A percentile compares a stretch with the other conserved stretches of the same genome.
phyloP scores from a whole-genome alignment of 2,113 vertebrate genomes.

The Scomber colias region DNA sequence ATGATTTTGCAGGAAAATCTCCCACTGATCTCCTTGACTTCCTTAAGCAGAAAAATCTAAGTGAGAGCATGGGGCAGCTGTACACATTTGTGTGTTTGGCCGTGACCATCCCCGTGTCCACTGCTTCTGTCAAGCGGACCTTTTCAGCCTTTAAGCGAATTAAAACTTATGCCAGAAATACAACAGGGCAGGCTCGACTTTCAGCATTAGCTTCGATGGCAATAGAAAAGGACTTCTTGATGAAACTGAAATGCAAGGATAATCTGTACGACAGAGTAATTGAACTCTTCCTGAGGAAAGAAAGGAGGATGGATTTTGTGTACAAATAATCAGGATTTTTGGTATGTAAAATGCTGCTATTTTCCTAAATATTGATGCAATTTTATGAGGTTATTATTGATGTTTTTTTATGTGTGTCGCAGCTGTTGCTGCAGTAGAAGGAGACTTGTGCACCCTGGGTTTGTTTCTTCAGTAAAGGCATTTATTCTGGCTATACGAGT shows the following conservation, averaged over 20 bases:
- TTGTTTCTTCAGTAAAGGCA: too few species aligned
- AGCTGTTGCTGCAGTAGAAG: too few species aligned
- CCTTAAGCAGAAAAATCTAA: slow-evolving; percentile 12
- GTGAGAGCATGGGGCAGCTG: slow-evolving; percentile 17
- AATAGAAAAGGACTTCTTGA: slow-evolving; percentile 21
- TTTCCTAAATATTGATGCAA: too few species aligned
- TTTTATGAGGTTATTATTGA: background rate
- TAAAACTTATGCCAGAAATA: slow-evolving; percentile 8
- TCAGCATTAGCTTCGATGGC: slow-evolving; percentile 28
- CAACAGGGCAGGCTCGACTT: background rate
- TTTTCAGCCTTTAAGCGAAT: slow-evolving; percentile 17
- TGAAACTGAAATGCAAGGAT: slow-evolving; percentile 37
- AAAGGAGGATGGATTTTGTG: slow-evolving; percentile 45
- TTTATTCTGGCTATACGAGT: too few species aligned
- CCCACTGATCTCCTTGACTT: slow-evolving; percentile 17
- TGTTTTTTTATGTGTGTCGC: too few species aligned
- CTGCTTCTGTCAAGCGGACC: background rate
- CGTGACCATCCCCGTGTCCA: slow-evolving; percentile 3
- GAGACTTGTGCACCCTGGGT: too few species aligned
- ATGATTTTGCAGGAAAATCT: slow-evolving; percentile 13
- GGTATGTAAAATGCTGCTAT: background rate
- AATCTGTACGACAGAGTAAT: slow-evolving; percentile 22
- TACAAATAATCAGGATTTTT: slow-evolving; percentile 19
- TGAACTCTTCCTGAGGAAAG: slow-evolving; percentile 45
- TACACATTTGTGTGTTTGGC: slow-evolving; percentile 15